Evolutionary conservation across 2,888 invertebrate genomes (phyloP), one percentile per base, ranked within the genome.

Genomic region (Allophyes oxyacanthae): DNA sequence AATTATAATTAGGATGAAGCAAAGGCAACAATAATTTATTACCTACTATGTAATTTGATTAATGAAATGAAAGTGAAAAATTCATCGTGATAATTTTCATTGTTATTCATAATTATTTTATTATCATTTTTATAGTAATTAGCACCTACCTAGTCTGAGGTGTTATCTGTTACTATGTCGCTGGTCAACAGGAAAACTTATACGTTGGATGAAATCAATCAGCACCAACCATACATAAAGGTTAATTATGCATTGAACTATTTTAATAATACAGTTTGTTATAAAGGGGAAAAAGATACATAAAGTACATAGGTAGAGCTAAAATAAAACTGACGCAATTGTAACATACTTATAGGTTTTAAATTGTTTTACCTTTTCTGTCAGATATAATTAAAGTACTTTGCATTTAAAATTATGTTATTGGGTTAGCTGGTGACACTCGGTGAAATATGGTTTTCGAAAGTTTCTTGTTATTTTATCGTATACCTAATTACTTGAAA

Each of bases 371-470:
- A 38, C 36, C 41, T 37, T 46, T 13, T 41, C 32, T 37, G 11
- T 33, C 57, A 45, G 36, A 48, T 59, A 50, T 46, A 52, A 38
- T 26, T 45, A 33, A 60, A 28, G 32, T 50, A 66, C 42, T 65
- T 65, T 41, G 26, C 38, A 60, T 49, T 38, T 66, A 56, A 41
- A 46, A 11, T 34, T 43, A 48, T 25, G 26, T 38, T 60, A 67
- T 61, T 56, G 45, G 45, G 52, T 28, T 28, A 44, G 37, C 59
- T 51, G 46, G 45, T 56, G 61, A 55, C 72, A 34, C 15, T 60
- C 25, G 36, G 52, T 66, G 52, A 71, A 53, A 38, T 57, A 69
- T 54, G 43, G 36, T 25, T 69, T 66, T 62, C 50, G 67, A 62
- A 69, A 57, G 57, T 72, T 40, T 40, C 7, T 8, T 15, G 43